A percentile compares a stretch with the other conserved stretches of the same genome.
Conservation (phyloP, 1,140 invertebrate genomes). For the Diorhabda carinulata region DNA sequence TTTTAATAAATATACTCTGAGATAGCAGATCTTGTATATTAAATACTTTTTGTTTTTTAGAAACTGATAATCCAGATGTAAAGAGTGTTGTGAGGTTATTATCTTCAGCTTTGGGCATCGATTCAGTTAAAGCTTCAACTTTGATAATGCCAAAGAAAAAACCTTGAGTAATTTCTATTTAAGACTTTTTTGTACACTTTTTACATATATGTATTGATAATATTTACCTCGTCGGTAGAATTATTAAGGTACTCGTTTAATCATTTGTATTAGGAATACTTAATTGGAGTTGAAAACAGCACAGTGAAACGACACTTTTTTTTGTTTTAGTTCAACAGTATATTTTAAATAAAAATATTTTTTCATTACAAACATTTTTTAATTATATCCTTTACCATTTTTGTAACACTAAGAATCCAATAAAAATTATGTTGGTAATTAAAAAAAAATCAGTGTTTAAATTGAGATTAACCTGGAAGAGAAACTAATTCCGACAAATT, state of each 20-base stretch:
- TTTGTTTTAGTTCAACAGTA: not conserved
- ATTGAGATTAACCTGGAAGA: no score
- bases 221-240: not conserved
- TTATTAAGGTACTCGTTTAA: not conserved
- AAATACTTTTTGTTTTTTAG: constrained; percentile 43
- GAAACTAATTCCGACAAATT: no score
- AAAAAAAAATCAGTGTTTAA: no score
- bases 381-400: no score
- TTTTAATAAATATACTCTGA: no score
- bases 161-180: constrained; percentile 11
- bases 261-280: not conserved
- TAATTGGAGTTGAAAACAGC: not conserved
- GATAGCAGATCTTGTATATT: not conserved
- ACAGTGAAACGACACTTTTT: not conserved
- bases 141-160: constrained; percentile 30
- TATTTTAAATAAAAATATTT: constrained; percentile 3
- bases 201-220: not conserved
- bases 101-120: constrained; percentile 52
- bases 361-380: not conserved
- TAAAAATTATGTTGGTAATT: no score
- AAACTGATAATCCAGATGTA: constrained; percentile 54
- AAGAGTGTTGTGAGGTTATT: constrained; percentile 55
- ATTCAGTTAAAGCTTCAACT: constrained; percentile 30
- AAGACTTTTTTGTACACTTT: not conserved
- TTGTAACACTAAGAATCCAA: no score